phyloP scores from a whole-genome alignment of 1,140 invertebrate genomes.

The Musca vetustissima region DNA sequence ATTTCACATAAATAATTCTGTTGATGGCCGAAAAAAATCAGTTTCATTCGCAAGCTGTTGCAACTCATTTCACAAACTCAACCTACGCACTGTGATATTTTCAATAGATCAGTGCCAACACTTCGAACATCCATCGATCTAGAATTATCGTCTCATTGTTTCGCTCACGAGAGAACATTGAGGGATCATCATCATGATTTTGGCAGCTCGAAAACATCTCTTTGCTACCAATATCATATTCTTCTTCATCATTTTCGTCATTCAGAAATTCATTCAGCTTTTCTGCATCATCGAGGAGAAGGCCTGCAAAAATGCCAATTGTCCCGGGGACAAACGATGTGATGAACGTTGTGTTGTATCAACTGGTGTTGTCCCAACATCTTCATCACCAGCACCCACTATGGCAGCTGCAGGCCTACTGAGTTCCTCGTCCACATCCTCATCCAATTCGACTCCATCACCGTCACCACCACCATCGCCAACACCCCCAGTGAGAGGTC shows the following conservation, averaged over 20 bases:
- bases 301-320: conserved; percentile 30
- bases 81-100: neutral
- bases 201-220: conserved; percentile 49
- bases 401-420: neutral
- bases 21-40: neutral
- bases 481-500: conserved; percentile 31
- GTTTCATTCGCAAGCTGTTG: neutral
- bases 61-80: neutral
- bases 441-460: neutral
- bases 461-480: conserved; percentile 25
- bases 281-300: conserved; percentile 50
- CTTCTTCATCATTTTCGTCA: conserved; percentile 43
- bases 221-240: conserved; percentile 47
- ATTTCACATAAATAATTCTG: neutral
- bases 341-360: conserved; percentile 15
- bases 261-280: conserved; percentile 45
- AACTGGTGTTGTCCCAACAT: neutral
- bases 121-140: neutral
- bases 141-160: too few relatives aligned
- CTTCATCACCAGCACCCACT: conserved; percentile 6
- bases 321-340: conserved; percentile 24
- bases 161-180: neutral
- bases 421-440: too few relatives aligned
- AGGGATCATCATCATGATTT: conserved; percentile 6
- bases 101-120: conserved; percentile 10